Percentiles rank a stretch among this genome's conserved stretches.
Conservation (phyloP, 2,113 vertebrate genomes). For the Bathybates hornii region DNA sequence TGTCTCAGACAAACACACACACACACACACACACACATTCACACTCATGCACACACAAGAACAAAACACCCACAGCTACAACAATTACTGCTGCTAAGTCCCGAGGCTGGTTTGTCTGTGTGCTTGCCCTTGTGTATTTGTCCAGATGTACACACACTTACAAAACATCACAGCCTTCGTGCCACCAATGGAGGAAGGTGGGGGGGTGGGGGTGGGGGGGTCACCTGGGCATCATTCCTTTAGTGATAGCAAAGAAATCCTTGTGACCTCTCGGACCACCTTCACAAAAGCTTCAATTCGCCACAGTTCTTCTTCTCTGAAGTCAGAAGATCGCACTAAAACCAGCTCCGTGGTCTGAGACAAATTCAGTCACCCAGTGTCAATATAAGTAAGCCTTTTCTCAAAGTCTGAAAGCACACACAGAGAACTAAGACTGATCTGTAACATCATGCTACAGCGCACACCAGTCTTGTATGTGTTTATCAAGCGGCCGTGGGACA, state of each 20-base stretch:
- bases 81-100: background rate
- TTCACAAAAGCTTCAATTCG: constrained; percentile 1
- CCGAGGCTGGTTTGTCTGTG: background rate
- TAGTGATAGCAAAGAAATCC: background rate
- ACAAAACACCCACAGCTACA: background rate
- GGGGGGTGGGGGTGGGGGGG: background rate
- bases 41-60: background rate
- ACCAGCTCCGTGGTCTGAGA: background rate
- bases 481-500: background rate
- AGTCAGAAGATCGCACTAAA: constrained; percentile 14
- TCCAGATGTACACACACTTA: background rate
- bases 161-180: background rate
- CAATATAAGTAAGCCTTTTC: constrained; percentile 21
- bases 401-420: constrained; percentile 6
- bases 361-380: constrained; percentile 36
- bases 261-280: constrained; percentile 4
- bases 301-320: background rate
- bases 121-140: background rate
- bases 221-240: background rate
- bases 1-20: background rate
- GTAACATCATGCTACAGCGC: background rate
- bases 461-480: background rate
- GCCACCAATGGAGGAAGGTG: background rate
- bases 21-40: background rate
- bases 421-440: background rate